A percentile compares a stretch with the other conserved stretches of the same genome.
phyloP scores from a whole-genome alignment of 1,140 invertebrate species.

The Wasmannia auropunctata region DNA sequence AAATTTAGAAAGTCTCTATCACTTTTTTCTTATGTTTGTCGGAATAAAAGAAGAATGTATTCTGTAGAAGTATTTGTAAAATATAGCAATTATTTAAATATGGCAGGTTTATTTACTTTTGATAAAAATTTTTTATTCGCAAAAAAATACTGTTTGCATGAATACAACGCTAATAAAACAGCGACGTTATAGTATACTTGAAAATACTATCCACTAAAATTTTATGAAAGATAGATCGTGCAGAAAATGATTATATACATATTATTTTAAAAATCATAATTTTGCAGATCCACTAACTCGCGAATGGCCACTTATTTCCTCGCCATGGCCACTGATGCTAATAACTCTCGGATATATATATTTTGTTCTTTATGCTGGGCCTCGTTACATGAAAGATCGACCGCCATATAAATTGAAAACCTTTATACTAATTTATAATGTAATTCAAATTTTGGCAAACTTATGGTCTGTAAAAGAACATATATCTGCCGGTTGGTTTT shows the following conservation, averaged over 20 bases:
- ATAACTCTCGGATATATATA: conserved; percentile 84
- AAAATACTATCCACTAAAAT: neutral
- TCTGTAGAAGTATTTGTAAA: neutral
- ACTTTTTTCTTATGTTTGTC: neutral
- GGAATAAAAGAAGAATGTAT: neutral
- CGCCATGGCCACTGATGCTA: conserved; percentile 83
- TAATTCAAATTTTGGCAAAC: conserved; percentile 86
- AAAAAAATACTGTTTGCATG: neutral
- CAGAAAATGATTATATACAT: neutral
- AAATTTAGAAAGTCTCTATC: neutral
- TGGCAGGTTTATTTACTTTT: neutral
- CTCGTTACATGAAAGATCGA: conserved; percentile 86
- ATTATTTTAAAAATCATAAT: conserved; percentile 14
- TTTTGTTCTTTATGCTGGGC: conserved; percentile 84
- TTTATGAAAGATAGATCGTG: neutral
- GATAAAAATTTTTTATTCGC: neutral
- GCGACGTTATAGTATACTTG: neutral
- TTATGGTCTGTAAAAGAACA: conserved; percentile 82
- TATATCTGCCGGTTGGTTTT: conserved; percentile 63
- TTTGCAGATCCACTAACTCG: conserved; percentile 83
- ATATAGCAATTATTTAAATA: neutral
- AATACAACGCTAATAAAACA: neutral
- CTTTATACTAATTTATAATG: conserved; percentile 87
- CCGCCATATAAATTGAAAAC: conserved; percentile 87
- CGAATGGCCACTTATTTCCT: conserved; percentile 86